A percentile compares a stretch with the other conserved stretches of the same genome.
phyloP scores from a whole-genome alignment of 2,113 vertebrate genomes.

The Crotalus tigris region DNA sequence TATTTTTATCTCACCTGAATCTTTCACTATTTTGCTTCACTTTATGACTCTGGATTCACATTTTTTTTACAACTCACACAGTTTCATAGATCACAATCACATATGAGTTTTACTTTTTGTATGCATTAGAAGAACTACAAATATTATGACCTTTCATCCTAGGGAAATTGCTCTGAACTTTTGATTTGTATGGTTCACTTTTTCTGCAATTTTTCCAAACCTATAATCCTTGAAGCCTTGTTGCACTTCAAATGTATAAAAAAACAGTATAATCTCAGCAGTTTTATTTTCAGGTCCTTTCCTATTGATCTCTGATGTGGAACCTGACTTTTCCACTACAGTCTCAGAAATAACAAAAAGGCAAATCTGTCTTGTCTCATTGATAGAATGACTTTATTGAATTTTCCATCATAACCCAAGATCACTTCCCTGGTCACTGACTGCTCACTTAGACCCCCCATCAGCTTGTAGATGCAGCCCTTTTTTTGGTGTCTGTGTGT shows the following conservation, averaged over 20 bases:
- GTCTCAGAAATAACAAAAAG: neutral
- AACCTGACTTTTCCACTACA: neutral
- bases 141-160: neutral
- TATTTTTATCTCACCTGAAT: neutral
- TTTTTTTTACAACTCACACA: neutral
- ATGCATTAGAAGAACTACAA: neutral
- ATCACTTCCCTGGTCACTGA: neutral
- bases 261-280: neutral
- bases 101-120: neutral
- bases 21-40: neutral
- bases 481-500: neutral
- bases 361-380: neutral
- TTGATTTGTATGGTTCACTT: neutral
- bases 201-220: neutral
- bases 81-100: neutral
- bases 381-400: neutral
- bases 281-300: neutral
- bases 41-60: neutral
- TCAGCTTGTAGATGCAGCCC: neutral
- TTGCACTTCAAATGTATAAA: neutral
- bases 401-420: neutral
- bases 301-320: neutral
- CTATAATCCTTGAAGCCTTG: neutral
- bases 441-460: neutral
- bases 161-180: neutral